These are phyloP conservation scores for Pseudomyrmex concolor DNA, from an alignment of 1,140 invertebrate species.

Conservation along the genomic window DNA sequence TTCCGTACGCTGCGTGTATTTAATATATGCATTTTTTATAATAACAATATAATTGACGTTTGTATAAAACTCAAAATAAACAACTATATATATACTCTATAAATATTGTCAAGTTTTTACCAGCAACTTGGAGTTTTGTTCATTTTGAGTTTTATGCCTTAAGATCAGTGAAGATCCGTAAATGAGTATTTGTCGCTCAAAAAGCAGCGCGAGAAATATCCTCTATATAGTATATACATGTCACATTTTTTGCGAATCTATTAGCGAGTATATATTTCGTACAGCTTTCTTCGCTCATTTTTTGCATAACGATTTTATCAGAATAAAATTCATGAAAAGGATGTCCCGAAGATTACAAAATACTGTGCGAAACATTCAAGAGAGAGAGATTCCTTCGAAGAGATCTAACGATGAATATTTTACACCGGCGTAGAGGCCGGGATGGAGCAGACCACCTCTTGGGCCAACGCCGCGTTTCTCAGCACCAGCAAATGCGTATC, in stretches of 20 bases:
- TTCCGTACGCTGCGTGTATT: slow-evolving; percentile 34
- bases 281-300: slow-evolving; percentile 1
- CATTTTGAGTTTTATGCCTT: slow-evolving; percentile 55
- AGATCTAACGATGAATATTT: slow-evolving; percentile 17
- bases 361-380: slow-evolving; percentile 6
- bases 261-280: background rate
- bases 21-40: slow-evolving; percentile 65
- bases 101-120: slow-evolving; percentile 40
- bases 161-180: slow-evolving; percentile 48
- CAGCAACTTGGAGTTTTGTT: slow-evolving; percentile 45
- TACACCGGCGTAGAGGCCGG: slow-evolving; percentile 81
- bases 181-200: background rate
- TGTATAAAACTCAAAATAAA: no score
- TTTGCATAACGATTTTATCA: no score
- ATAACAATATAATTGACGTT: slow-evolving; percentile 42
- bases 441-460: slow-evolving; percentile 84
- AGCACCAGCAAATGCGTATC: slow-evolving; percentile 88
- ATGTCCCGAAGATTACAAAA: slow-evolving; percentile 16
- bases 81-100: no score
- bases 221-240: background rate
- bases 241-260: slow-evolving; percentile 30
- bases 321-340: slow-evolving; percentile 11
- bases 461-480: slow-evolving; percentile 85
- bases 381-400: slow-evolving; percentile 2
- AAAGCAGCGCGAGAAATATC: background rate